Evolutionary conservation across 2,113 vertebrate species (phyloP).

Genomic region (Typhlomys cinereus): DNA sequence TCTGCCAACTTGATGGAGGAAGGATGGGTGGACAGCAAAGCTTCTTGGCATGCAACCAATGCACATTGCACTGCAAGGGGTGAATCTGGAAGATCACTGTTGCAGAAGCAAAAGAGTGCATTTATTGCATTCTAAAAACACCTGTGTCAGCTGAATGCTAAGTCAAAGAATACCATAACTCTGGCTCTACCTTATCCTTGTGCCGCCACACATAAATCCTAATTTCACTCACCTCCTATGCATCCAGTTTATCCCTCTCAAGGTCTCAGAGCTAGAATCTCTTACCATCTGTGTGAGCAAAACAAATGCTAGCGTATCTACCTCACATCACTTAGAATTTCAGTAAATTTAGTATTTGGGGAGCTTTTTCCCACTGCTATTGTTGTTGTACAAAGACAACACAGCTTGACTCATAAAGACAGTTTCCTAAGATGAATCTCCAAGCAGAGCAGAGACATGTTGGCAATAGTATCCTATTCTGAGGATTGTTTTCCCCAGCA

Average conservation of each 20-base stretch:
- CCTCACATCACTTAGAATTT: neutral
- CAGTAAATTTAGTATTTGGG: slow-evolving; percentile 23
- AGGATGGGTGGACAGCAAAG: neutral
- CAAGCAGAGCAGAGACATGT: slow-evolving; percentile 28
- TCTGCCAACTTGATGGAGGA: neutral
- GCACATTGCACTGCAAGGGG: neutral
- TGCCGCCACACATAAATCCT: slow-evolving; percentile 46
- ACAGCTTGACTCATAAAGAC: neutral
- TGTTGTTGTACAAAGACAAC: neutral
- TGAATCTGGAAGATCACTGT: neutral
- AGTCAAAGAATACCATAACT: neutral
- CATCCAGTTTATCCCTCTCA: neutral
- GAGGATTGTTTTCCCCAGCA: neutral
- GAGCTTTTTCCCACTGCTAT: neutral
- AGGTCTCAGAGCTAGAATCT: slow-evolving; percentile 35
- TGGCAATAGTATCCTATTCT: slow-evolving; percentile 7
- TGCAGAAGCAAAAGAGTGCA: neutral
- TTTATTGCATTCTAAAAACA: slow-evolving; percentile 40
- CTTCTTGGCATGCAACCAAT: neutral
- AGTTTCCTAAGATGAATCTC: neutral
- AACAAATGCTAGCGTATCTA: neutral
- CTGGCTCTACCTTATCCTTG: neutral
- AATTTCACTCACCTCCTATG: slow-evolving; percentile 1
- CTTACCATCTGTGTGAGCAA: slow-evolving; percentile 32
- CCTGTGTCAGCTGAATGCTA: slow-evolving; percentile 41